Conservation (phyloP, 2,797 vertebrate species). For the Bradypodion pumilum region DNA sequence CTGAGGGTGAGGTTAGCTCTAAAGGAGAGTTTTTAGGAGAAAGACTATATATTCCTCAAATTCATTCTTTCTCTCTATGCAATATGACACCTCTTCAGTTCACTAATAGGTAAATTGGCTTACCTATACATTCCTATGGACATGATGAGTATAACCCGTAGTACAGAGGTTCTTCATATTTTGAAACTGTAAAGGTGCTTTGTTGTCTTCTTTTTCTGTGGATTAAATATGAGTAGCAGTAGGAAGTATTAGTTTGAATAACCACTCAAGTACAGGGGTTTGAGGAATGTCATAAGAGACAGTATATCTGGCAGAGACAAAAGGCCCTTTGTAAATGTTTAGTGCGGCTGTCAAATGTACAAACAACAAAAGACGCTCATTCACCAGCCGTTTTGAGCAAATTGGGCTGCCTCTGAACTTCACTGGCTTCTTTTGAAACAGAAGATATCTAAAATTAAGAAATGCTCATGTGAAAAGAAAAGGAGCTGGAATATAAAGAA, state of each 20-base stretch:
- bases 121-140: not conserved
- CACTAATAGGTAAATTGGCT: not conserved
- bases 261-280: not conserved
- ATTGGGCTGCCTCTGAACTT: conserved; percentile 6
- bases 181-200: not conserved
- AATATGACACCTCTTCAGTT: not conserved
- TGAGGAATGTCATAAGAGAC: not conserved
- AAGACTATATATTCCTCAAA: not conserved
- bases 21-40: not conserved
- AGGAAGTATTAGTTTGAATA: not conserved
- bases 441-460: not conserved
- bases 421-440: not conserved
- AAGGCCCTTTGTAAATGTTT: not conserved
- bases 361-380: not conserved
- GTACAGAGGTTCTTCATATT: not conserved
- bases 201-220: not conserved
- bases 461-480: not conserved
- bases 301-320: not conserved
- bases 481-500: not conserved
- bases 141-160: too few relatives aligned
- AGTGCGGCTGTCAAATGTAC: not conserved
- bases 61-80: not conserved
- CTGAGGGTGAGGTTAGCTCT: not conserved
- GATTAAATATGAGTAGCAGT: not conserved
- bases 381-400: not conserved